Base-by-base conservation (phyloP, 2,888 invertebrate species). In the Ichneumoninae sp. region DNA sequence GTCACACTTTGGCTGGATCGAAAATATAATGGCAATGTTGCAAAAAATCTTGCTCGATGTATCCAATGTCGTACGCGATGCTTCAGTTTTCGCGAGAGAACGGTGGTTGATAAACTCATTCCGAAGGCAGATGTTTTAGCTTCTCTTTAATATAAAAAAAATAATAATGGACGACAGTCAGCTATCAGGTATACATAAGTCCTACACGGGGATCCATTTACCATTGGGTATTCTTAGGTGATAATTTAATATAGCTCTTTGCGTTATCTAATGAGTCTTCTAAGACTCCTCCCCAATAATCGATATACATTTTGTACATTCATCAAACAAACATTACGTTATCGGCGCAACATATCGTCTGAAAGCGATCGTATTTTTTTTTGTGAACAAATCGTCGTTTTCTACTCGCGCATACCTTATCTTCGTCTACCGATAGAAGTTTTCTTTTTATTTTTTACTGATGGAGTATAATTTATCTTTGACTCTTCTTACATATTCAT, bases 231-330 rank as follows among this genome's bases (percentile, higher is more conserved):
- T 81, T 77, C 75, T 71, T 77, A 77, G 10, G 36, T 30, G 70
- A 81, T 69, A 16, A 81, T 57, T 70, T 71, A 52, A 78, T 76
- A 76, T 76, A 83, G 68, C 73, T 83, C 71, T 77, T 69, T 57
- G 76, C 68, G 40, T 57, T 81, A 54, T 74, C 81, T 77, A 81
- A 66, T 68, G 69, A 52, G 40, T 66, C 22, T 63, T 65, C 60
- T 66, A 60, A 83, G 60, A 71, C 81, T 81, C 22, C 66, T 80
- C 36, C 50, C 36, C 30, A 57, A 63, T 77, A 76, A 66, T 81
- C 66, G 83, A 81, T 84, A 81, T 81, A 81, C 84, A 85, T 71
- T 83, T 85, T 83, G 83, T 83, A 83, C 85, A 85, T 57, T 85
- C 22, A 75, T 79, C 75, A 40, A 40, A 40, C 60, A 75, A 81